phyloP scores from a whole-genome alignment of 2,888 invertebrate species.

The Xestia sexstrigata region DNA sequence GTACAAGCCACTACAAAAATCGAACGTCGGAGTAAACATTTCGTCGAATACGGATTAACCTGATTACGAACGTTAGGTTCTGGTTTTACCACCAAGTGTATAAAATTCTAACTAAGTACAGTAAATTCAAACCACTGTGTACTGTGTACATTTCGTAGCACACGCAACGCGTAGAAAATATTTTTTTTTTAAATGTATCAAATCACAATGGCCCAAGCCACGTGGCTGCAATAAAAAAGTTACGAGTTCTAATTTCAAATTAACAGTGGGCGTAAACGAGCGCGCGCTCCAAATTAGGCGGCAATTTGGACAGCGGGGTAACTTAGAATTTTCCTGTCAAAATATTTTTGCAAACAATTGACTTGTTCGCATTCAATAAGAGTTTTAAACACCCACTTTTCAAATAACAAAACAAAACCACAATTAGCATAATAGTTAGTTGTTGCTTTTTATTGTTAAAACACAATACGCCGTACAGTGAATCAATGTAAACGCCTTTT shows the following conservation, averaged over 20 bases:
- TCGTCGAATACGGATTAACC: constrained; percentile 67
- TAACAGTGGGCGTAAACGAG: constrained; percentile 79
- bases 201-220: constrained; percentile 74
- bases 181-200: too few relatives aligned
- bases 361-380: constrained; percentile 73
- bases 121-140: neutral
- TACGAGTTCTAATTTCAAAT: constrained; percentile 86
- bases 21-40: constrained; percentile 50
- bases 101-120: neutral
- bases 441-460: constrained; percentile 73
- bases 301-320: constrained; percentile 85
- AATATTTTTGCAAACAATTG: constrained; percentile 90
- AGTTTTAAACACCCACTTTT: constrained; percentile 78
- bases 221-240: constrained; percentile 88
- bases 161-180: constrained; percentile 5
- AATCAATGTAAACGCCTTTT: constrained; percentile 41
- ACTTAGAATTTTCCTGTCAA: constrained; percentile 88
- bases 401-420: constrained; percentile 88
- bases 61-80: constrained; percentile 52
- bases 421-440: constrained; percentile 89
- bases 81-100: constrained; percentile 40
- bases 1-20: constrained; percentile 52
- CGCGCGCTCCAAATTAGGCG: constrained; percentile 84
- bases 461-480: constrained; percentile 49
- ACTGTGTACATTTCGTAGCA: neutral